Base-by-base conservation (phyloP, 2,888 invertebrate genomes). In the Diabrotica balteata region DNA sequence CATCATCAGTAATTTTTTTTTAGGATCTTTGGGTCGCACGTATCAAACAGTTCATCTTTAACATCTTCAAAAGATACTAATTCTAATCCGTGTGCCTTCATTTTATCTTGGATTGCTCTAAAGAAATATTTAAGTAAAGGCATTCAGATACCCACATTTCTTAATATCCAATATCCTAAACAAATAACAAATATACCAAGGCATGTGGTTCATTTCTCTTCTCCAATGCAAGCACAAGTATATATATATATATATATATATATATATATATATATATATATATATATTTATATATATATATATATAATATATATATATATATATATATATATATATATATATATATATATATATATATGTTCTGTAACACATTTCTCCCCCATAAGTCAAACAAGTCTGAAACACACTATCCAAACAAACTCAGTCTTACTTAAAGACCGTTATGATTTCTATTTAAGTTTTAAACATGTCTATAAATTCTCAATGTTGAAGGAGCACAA, bases 41-140 rank as follows among this genome's bases (percentile, higher is more conserved):
- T 98, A 85, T 98, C 98, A 86, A 97, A 98, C 75, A 98, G 94
- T 86, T 98, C 97, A 86, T 98, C 96, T 83, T 96, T 96, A 0
- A 98, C 93, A 85, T 98, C 97, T 76, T 96, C 93, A 83, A 97
- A 97, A 76, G 90, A 91, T 0, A 97, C 94, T 0, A 93, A 91
- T 73, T 96, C 95, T n/a, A 94, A 94, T 44, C 93, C 93, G 82
- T 95, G 93, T 7, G 91, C 88, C 65, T 89, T 88, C 90, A 98
- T 93, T 83, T 95, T 94, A 74, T 95, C 93, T 83, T 96, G 94
- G 74, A 98, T 96, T 1, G 95, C 96, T 90, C 94, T 84, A 77
- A 96, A 97, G 83, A 97, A 98, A 81, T 93, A 98, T 79, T 96
- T 95, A 9, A 98, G 86, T 0, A 83, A 97, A 96, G 0, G 93